Evolutionary conservation across 1,140 invertebrate species (phyloP), one percentile per base, ranked within the genome.

Genomic region (Drosophila micromelanica): DNA sequence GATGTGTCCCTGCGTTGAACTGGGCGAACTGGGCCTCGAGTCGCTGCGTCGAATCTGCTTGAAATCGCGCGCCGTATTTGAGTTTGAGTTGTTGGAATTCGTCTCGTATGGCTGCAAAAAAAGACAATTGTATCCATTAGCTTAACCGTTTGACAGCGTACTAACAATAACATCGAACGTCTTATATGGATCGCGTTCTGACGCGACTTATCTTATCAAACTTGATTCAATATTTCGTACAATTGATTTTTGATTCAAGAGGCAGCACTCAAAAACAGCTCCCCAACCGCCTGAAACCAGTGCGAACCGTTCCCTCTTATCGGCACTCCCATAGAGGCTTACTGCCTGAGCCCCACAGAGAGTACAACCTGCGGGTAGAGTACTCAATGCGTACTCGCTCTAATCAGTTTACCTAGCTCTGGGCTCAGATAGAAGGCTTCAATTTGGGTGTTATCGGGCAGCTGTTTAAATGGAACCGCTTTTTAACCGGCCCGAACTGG

Each of bases 21-120:
- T 84, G 30, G 91, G 90, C 27, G 92, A 90, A 60, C 89, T 92
- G 30, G 91, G 85, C 42, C 89, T 77, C 52, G 90, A 92, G 52
- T 92, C 91, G 67, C 71, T 78, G 61, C 84, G 89, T 57, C 91
- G 61, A 23, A 85, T 86, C 48, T 76, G 77, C 65, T 91, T 92
- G 45, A 90, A 77, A 77, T 92, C 91, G 35, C 91, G 78, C 37
- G 76, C 79, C 51, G 80, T 89, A 54, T 85, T 77, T 38, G 80
- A 82, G 46, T 92, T 91, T 35, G 90, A 91, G 55, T 90, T 85
- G 76, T 85, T 92, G 5, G 91, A 91, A 67, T 79, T 91, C 38
- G 89, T 80, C 70, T 92, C 91, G 54, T 92, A 92, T 32, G 91
- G 91, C 91, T 92, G 63, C 42, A 77, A 60, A 17, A 30, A 38